Conservation (phyloP, 2,888 invertebrate genomes). For the Nemotelus pantherinus region DNA sequence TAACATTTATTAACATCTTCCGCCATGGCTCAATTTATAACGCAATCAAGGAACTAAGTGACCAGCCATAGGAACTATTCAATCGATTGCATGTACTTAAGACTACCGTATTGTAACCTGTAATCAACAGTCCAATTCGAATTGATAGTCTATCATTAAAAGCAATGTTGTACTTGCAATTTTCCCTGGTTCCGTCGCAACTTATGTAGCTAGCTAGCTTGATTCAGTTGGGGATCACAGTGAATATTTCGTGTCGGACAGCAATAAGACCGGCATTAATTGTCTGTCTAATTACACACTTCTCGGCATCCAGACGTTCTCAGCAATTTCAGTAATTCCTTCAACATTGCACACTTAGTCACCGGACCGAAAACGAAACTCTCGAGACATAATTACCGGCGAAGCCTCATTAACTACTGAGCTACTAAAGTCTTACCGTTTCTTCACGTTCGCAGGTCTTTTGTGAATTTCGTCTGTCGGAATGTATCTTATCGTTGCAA, state of each 20-base stretch:
- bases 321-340: background rate
- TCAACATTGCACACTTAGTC: slow-evolving; percentile 8
- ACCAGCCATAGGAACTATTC: no score
- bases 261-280: background rate
- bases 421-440: background rate
- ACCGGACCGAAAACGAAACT: background rate
- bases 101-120: background rate
- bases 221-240: background rate
- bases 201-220: no score
- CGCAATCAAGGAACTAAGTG: no score
- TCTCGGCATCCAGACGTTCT: background rate
- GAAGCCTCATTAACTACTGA: slow-evolving; percentile 29
- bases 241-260: slow-evolving; percentile 14
- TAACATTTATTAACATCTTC: no score
- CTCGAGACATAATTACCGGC: slow-evolving; percentile 20
- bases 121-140: background rate
- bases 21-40: no score
- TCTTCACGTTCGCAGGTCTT: background rate
- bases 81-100: background rate
- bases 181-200: no score
- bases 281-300: slow-evolving; percentile 23
- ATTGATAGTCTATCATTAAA: slow-evolving; percentile 4
- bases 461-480: background rate
- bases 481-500: background rate
- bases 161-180: no score